Conservation (phyloP, 1,140 invertebrate genomes). For the Diuraphis noxia region DNA sequence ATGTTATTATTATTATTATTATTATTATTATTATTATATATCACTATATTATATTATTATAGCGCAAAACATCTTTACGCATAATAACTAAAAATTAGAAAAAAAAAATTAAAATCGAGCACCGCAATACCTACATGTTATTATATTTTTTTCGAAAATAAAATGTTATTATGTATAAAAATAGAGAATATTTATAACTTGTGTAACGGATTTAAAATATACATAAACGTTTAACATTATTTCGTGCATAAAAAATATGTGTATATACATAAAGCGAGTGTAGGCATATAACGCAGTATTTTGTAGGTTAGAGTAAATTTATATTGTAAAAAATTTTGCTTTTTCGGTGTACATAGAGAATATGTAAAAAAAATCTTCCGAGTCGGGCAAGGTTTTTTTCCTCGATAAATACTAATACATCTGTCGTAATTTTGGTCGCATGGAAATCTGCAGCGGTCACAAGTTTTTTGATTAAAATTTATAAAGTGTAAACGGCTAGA, state of each 20-base stretch:
- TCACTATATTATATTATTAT: conserved; percentile 10
- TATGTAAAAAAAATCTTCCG: not conserved
- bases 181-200: conserved; percentile 28
- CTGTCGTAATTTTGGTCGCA: not conserved
- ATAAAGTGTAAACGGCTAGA: conserved; percentile 13
- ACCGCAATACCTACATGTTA: not conserved
- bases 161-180: conserved; percentile 2
- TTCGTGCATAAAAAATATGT: not conserved
- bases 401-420: not conserved
- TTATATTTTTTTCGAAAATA: conserved; percentile 34
- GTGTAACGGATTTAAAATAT: conserved; percentile 17
- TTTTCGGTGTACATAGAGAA: conserved; percentile 18
- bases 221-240: not conserved
- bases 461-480: not conserved
- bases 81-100: conserved; percentile 3
- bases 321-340: conserved; percentile 15
- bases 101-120: conserved; percentile 14
- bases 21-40: not conserved
- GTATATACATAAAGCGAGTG: not conserved
- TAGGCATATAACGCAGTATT: conserved; percentile 5
- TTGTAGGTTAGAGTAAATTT: conserved; percentile 19
- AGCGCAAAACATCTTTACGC: not conserved
- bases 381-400: not conserved
- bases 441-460: not conserved
- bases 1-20: conserved; percentile 13